phyloP scores from a whole-genome alignment of 1,140 invertebrate species.

The Ectropis grisescens region DNA sequence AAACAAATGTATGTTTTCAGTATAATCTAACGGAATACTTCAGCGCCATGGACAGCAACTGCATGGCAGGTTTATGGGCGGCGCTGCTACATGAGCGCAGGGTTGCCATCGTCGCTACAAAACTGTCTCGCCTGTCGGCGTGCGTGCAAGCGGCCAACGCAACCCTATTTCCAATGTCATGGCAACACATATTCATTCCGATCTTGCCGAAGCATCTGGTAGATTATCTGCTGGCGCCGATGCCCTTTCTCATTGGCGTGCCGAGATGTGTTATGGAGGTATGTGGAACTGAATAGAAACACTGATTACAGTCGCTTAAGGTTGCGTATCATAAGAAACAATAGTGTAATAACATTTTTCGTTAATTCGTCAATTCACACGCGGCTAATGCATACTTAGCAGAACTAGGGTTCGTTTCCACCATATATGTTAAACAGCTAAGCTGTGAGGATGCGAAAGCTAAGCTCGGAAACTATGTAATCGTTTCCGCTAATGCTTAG shows the following conservation, averaged over 20 bases:
- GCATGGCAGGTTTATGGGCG: conserved; percentile 95
- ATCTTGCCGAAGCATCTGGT: conserved; percentile 88
- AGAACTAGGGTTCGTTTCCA: too few relatives aligned
- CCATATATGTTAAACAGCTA: too few relatives aligned
- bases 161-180: conserved; percentile 96
- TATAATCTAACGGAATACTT: conserved; percentile 96
- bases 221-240: conserved; percentile 93
- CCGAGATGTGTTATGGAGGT: conserved; percentile 87
- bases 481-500: too few relatives aligned
- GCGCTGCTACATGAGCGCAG: conserved; percentile 94
- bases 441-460: too few relatives aligned
- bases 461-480: too few relatives aligned
- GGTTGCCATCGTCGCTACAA: conserved; percentile 91
- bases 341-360: too few relatives aligned
- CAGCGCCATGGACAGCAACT: conserved; percentile 90
- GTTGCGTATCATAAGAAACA: too few relatives aligned
- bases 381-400: too few relatives aligned
- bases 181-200: conserved; percentile 98
- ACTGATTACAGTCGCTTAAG: too few relatives aligned
- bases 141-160: conserved; percentile 95
- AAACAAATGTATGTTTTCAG: too few relatives aligned
- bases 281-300: conserved; percentile 19
- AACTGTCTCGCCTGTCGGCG: conserved; percentile 88
- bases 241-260: conserved; percentile 96
- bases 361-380: too few relatives aligned